These are phyloP conservation scores for Phalacrocorax brasilianus DNA, from an alignment of 2,113 vertebrate genomes.

Conservation along the genomic window DNA sequence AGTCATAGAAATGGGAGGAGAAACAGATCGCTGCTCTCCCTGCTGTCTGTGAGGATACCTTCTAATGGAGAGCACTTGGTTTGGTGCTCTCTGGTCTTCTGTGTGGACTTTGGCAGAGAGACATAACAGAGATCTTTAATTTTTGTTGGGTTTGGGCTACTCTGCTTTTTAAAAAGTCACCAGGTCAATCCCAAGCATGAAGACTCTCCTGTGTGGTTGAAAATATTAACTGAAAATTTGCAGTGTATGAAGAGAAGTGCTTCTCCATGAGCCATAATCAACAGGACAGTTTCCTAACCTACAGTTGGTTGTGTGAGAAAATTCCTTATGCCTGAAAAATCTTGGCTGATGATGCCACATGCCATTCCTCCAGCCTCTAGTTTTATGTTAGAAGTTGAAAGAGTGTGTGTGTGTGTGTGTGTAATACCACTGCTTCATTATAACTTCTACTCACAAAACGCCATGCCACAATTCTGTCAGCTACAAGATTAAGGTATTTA, in stretches of 20 bases:
- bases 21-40: background rate
- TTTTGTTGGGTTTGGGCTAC: background rate
- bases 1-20: background rate
- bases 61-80: background rate
- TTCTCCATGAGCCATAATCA: background rate
- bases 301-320: slow-evolving; percentile 47
- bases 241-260: background rate
- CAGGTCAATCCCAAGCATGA: background rate
- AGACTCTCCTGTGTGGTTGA: background rate
- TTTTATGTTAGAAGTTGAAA: slow-evolving; percentile 40
- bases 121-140: background rate
- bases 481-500: slow-evolving; percentile 44
- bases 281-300: slow-evolving; percentile 14
- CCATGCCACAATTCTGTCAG: slow-evolving; percentile 58
- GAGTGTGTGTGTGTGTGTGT: background rate
- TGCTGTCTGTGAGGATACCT: background rate
- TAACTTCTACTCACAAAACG: background rate
- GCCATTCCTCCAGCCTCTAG: slow-evolving; percentile 8
- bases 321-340: slow-evolving; percentile 28
- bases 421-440: slow-evolving; percentile 13
- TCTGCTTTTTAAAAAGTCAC: background rate
- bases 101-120: background rate
- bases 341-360: background rate
- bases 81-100: background rate
- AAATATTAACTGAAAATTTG: background rate